A percentile compares a stretch with the other conserved stretches of the same genome.
These are phyloP conservation scores for Patiria miniata DNA, from an alignment of 35 echinoderm and acorn worm genomes.

Conservation along the genomic window DNA sequence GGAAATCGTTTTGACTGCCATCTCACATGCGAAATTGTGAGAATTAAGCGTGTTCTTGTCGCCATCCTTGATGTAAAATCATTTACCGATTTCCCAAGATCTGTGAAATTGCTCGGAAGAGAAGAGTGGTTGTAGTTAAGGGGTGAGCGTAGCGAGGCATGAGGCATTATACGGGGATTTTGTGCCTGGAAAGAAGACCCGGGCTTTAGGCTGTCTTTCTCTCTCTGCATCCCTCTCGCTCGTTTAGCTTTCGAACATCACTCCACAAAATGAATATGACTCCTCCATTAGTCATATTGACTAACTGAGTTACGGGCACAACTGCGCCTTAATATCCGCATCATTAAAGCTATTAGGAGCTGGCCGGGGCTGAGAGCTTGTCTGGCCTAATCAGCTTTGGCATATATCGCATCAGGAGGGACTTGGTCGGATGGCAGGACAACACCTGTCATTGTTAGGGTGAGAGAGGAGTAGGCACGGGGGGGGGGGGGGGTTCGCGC, in stretches of 20 bases:
- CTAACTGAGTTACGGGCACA: background rate
- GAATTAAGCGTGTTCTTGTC: no score
- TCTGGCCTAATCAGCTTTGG: constrained; percentile 13
- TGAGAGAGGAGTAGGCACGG: background rate
- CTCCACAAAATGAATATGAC: background rate
- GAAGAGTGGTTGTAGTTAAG: background rate
- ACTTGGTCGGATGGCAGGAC: background rate
- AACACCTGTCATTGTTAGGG: constrained; percentile 13
- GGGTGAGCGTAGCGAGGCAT: no score
- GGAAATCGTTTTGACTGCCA: no score
- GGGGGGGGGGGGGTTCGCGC: background rate
- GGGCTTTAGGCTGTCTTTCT: background rate
- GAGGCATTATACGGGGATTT: no score
- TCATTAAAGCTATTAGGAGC: constrained; percentile 17
- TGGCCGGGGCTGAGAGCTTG: background rate
- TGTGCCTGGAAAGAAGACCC: background rate
- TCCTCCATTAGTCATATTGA: constrained; percentile 21
- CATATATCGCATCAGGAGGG: constrained; percentile 12
- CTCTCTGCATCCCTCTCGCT: background rate
- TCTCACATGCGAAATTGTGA: no score
- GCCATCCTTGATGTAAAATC: no score
- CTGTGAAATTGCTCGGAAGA: constrained; percentile 14
- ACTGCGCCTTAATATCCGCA: background rate
- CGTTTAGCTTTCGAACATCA: constrained; percentile 3
- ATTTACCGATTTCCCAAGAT: background rate